Percentiles rank a stretch among this genome's conserved stretches.
These are phyloP conservation scores for Tauraco hartlaubi DNA, from an alignment of 2,797 vertebrate species.

Conservation along the genomic window DNA sequence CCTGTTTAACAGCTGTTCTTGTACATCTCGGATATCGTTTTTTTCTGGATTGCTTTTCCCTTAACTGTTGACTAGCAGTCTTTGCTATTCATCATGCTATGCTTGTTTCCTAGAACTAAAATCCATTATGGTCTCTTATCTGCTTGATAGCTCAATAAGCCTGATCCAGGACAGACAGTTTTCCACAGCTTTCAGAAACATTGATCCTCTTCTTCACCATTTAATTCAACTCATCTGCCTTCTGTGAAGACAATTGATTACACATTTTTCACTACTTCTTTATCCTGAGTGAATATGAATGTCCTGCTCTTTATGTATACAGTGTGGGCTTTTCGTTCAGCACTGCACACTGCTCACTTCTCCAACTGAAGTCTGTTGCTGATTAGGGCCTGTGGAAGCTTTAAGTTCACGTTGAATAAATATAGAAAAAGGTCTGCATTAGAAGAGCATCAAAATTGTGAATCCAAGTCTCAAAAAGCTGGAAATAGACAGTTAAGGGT, in stretches of 20 bases:
- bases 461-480: background rate
- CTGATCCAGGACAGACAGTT: background rate
- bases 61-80: background rate
- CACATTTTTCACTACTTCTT: background rate
- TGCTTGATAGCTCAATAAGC: slow-evolving; percentile 9
- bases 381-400: background rate
- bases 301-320: background rate
- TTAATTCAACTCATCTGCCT: background rate
- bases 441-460: background rate
- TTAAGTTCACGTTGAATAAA: background rate
- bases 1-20: background rate
- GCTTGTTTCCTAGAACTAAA: background rate
- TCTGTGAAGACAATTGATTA: background rate
- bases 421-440: background rate
- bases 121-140: background rate
- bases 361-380: background rate
- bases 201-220: background rate
- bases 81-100: background rate
- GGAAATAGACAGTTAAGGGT: background rate
- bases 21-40: background rate
- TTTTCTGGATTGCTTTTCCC: background rate
- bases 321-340: background rate
- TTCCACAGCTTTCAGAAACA: slow-evolving; percentile 32
- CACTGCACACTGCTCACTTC: background rate
- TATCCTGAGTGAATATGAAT: background rate